Conservation (phyloP, 2,797 vertebrate genomes). For the Pseudotriccus pelzelni region DNA sequence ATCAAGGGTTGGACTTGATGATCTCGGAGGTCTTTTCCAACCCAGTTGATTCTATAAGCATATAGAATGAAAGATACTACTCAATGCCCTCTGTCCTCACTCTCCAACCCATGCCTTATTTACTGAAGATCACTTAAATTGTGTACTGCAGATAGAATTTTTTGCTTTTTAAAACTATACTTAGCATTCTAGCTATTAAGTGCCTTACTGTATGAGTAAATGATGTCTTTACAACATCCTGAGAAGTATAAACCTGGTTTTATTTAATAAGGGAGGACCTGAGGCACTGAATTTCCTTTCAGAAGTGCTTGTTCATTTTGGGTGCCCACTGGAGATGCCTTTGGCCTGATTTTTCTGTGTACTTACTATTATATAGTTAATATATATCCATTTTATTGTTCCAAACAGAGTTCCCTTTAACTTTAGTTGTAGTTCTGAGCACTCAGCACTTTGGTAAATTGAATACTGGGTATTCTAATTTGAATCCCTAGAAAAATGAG, state of each 20-base stretch:
- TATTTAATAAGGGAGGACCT: not conserved
- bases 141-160: not conserved
- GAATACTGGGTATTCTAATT: not conserved
- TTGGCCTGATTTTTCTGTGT: not conserved
- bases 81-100: not conserved
- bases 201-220: not conserved
- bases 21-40: no score
- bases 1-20: no score
- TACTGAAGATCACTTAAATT: not conserved
- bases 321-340: not conserved
- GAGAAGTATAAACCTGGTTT: not conserved
- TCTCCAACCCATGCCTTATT: not conserved
- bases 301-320: not conserved
- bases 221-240: not conserved
- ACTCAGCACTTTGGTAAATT: not conserved
- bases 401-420: not conserved
- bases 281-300: not conserved
- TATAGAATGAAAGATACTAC: not conserved
- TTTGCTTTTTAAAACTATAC: not conserved
- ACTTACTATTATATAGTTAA: not conserved
- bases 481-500: conserved; percentile 5
- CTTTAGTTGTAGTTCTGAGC: not conserved
- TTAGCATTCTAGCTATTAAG: not conserved
- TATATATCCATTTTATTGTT: not conserved
- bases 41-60: not conserved